Evolutionary conservation across 1,140 invertebrate species (phyloP), one percentile per base, ranked within the genome.

Genomic region (Oryctes rhinoceros): DNA sequence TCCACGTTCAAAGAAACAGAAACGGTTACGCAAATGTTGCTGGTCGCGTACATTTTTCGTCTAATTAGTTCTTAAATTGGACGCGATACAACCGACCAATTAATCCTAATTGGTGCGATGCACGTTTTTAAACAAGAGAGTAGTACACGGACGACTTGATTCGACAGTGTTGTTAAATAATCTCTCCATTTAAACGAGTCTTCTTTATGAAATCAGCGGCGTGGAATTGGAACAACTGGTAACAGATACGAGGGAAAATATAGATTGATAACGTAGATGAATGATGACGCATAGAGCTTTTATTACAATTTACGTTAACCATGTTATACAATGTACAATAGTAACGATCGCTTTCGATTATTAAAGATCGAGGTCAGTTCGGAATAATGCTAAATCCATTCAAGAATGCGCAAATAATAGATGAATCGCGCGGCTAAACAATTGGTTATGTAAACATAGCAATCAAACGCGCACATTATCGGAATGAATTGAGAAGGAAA

Each of bases 61-160:
- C 18, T 59, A 59, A 59, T 59, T 59, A 59, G 53, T 59, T n/a
- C 3, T 18, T 18, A 18, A 59, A 59, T 18, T 18, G 53, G 18
- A 59, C 6, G 18, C 53, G 53, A 59, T 59, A 18, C 53, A 2
- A 59, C 13, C 53, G 18, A 18, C 18, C 53, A 59, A 59, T 59
- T 59, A 59, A 59, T 59, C 53, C 18, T 59, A 59, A 59, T 59
- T 59, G 53, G 15, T 20, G 15, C 53, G 53, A 59, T 59, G 15
- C 53, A 15, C 18, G n/a, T 59, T 18, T 18, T 59, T 59, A n/a
- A 59, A 59, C 53, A 59, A 59, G 53, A 59, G 53, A 59, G 53
- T 59, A 59, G 15, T 59, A 18, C 53, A 59, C 53, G 53, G 53
- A 59, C 53, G n/a, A 59, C 53, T 59, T 59, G 53, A 59, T 59